Percentiles rank a stretch among this genome's conserved stretches.
Evolutionary conservation across 1,140 invertebrate species (phyloP).

Genomic region (Temnothorax curvispinosus): DNA sequence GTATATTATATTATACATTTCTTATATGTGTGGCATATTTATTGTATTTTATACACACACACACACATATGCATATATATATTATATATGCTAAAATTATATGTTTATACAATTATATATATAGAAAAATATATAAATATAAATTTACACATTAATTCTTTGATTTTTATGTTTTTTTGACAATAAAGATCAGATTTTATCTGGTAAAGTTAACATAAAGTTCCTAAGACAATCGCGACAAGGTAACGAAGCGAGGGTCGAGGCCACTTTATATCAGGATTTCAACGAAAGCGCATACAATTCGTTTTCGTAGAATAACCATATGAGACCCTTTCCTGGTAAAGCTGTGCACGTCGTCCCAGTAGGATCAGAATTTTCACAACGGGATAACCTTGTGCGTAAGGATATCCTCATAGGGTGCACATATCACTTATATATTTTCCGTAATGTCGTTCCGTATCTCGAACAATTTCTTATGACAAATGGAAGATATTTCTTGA

Average conservation of each 20-base stretch:
- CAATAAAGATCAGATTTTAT: not conserved
- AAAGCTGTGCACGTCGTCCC: conserved; percentile 25
- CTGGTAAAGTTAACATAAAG: not conserved
- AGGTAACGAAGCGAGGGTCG: not conserved
- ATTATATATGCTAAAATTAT: too few relatives aligned
- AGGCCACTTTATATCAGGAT: conserved; percentile 25
- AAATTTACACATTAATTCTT: too few relatives aligned
- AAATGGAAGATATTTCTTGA: not conserved
- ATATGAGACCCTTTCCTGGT: not conserved
- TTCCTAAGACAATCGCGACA: not conserved
- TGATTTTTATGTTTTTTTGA: not conserved
- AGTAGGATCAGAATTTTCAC: conserved; percentile 10
- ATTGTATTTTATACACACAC: too few relatives aligned
- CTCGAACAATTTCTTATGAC: not conserved
- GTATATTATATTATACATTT: too few relatives aligned
- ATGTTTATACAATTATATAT: too few relatives aligned
- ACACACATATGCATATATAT: too few relatives aligned
- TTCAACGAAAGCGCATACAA: not conserved
- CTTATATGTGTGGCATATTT: too few relatives aligned
- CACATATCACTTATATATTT: conserved; percentile 48
- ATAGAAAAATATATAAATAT: too few relatives aligned
- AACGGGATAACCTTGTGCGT: not conserved
- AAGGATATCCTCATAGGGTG: not conserved
- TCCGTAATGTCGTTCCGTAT: conserved; percentile 16
- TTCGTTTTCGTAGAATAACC: conserved; percentile 30